Percentiles rank a stretch among this genome's conserved stretches.
These are phyloP conservation scores for Hipposideros larvatus DNA, from an alignment of 2,797 vertebrate genomes.

Conservation along the genomic window DNA sequence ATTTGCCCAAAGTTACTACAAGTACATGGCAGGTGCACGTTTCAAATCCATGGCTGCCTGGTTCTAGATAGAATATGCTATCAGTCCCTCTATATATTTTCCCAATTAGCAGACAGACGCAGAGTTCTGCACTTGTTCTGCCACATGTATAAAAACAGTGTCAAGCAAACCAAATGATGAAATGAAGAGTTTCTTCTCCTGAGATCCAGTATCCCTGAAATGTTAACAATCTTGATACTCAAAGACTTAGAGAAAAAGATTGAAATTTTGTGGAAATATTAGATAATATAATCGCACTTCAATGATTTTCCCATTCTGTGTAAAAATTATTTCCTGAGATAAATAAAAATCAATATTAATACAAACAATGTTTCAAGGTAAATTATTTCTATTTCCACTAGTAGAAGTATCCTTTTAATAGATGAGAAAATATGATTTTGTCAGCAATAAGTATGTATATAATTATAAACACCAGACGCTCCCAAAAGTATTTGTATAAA, in stretches of 20 bases:
- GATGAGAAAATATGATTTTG: background rate
- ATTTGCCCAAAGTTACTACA: slow-evolving; percentile 27
- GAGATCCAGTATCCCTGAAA: background rate
- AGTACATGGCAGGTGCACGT: background rate
- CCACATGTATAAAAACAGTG: background rate
- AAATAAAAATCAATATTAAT: background rate
- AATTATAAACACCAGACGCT: background rate
- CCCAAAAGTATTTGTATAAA: slow-evolving; percentile 21
- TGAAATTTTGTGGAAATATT: slow-evolving; percentile 39
- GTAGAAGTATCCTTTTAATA: background rate
- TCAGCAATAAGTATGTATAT: background rate
- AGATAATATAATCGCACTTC: background rate
- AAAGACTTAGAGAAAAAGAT: background rate
- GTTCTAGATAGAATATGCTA: slow-evolving; percentile 24
- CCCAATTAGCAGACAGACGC: background rate
- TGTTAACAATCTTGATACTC: background rate
- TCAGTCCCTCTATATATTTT: background rate
- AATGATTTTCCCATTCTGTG: background rate
- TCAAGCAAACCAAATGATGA: background rate
- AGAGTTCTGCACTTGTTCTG: background rate
- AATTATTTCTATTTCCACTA: slow-evolving; percentile 1
- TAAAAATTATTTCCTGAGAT: slow-evolving; percentile 32
- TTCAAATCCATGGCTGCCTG: background rate
- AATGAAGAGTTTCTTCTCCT: background rate
- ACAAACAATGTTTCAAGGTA: background rate